Evolutionary conservation across 2,888 invertebrate species (phyloP).

Genomic region (Tipula lateralis): DNA sequence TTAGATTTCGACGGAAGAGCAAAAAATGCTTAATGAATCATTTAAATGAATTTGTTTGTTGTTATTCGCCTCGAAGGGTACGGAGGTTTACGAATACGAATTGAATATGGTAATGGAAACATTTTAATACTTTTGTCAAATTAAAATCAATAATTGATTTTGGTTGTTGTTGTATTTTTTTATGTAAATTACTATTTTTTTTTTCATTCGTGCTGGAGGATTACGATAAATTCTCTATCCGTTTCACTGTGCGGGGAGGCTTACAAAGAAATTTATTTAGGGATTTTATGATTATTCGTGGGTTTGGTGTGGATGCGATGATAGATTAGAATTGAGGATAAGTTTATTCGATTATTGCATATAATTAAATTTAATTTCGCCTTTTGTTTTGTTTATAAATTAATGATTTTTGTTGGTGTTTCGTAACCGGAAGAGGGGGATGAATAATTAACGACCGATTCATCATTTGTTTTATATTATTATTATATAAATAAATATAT

Average conservation of each 20-base stretch:
- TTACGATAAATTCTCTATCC: not conserved
- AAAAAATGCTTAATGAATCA: not conserved
- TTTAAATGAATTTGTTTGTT: not conserved
- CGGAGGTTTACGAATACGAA: not conserved
- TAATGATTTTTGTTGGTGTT: not conserved
- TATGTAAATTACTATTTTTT: not conserved
- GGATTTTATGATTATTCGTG: not conserved
- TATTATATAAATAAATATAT: no score
- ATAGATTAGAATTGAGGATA: not conserved
- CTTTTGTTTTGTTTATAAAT: not conserved
- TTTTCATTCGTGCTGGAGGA: not conserved
- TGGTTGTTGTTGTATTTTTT: not conserved
- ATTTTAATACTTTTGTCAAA: slow-evolving; percentile 2
- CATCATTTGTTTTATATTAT: not conserved
- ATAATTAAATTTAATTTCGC: not conserved
- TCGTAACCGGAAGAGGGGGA: not conserved
- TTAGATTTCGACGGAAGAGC: not conserved
- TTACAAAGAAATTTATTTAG: not conserved
- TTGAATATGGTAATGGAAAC: not conserved
- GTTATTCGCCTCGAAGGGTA: not conserved
- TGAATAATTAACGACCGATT: not conserved
- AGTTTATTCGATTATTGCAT: not conserved
- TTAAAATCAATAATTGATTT: not conserved
- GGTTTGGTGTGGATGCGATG: not conserved
- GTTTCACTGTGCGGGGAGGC: not conserved